Evolutionary conservation across 2,888 invertebrate species (phyloP).

Genomic region (Mechanitis mazaeus): DNA sequence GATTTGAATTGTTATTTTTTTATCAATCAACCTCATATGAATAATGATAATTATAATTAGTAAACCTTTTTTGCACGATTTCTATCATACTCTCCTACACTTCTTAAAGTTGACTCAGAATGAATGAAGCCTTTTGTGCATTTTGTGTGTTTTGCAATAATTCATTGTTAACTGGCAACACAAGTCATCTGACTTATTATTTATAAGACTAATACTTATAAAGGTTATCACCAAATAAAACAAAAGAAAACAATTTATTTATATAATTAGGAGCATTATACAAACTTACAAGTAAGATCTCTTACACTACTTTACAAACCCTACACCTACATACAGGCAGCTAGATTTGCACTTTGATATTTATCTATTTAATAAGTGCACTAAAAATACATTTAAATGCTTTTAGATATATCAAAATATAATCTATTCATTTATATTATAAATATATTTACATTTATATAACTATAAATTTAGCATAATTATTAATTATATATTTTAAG

Average conservation of each 20-base stretch:
- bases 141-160: too few species aligned
- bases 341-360: background rate
- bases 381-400: background rate
- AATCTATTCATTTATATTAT: background rate
- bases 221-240: slow-evolving; percentile 15
- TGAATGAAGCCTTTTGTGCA: too few species aligned
- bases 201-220: background rate
- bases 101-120: too few species aligned
- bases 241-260: slow-evolving; percentile 14
- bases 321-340: too few species aligned
- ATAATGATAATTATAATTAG: too few species aligned
- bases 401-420: slow-evolving; percentile 2
- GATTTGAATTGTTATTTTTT: too few species aligned
- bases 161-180: too few species aligned
- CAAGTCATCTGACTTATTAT: too few species aligned
- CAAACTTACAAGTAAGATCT: slow-evolving; percentile 8
- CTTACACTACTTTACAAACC: background rate
- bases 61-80: too few species aligned
- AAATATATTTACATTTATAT: background rate
- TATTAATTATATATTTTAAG: background rate
- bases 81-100: too few species aligned
- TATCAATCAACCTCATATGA: too few species aligned
- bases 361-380: background rate
- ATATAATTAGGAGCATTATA: slow-evolving; percentile 12
- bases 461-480: background rate